Percentiles rank a stretch among this genome's conserved stretches.
These are phyloP conservation scores for Acromyrmex heyeri DNA, from an alignment of 1,140 invertebrate genomes.

Conservation along the genomic window DNA sequence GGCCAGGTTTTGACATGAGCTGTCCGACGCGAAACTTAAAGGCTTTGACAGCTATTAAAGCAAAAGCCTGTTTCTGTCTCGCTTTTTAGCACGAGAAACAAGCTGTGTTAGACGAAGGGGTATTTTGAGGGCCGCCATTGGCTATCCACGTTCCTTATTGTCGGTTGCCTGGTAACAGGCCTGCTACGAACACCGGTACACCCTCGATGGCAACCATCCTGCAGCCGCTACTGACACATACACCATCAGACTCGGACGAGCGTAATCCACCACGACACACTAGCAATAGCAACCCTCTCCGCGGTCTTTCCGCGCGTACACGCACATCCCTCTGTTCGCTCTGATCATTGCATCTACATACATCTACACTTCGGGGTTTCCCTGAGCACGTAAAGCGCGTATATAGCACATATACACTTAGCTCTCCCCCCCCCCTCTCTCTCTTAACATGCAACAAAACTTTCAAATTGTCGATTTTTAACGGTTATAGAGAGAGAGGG, in stretches of 20 bases:
- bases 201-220: constrained; percentile 73
- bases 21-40: constrained; percentile 74
- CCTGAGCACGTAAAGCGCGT: constrained; percentile 36
- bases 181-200: constrained; percentile 77
- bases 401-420: constrained; percentile 72
- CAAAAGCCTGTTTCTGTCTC: constrained; percentile 82
- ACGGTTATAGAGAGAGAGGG: not conserved
- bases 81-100: constrained; percentile 84
- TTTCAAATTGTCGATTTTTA: constrained; percentile 16
- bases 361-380: not conserved
- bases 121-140: constrained; percentile 85
- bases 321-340: not conserved
- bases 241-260: constrained; percentile 70
- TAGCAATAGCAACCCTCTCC: constrained; percentile 38
- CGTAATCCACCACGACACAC: constrained; percentile 72
- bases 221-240: constrained; percentile 71
- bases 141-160: constrained; percentile 85
- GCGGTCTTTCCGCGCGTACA: not conserved
- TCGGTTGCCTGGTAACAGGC: constrained; percentile 85
- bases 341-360: constrained; percentile 19
- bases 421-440: constrained; percentile 71
- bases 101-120: constrained; percentile 85
- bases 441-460: constrained; percentile 67
- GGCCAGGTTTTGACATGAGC: constrained; percentile 65
- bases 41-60: constrained; percentile 87